A percentile compares a stretch with the other conserved stretches of the same genome.
phyloP scores from a whole-genome alignment of 2,888 invertebrate genomes.

The Pilophorus perplexus region DNA sequence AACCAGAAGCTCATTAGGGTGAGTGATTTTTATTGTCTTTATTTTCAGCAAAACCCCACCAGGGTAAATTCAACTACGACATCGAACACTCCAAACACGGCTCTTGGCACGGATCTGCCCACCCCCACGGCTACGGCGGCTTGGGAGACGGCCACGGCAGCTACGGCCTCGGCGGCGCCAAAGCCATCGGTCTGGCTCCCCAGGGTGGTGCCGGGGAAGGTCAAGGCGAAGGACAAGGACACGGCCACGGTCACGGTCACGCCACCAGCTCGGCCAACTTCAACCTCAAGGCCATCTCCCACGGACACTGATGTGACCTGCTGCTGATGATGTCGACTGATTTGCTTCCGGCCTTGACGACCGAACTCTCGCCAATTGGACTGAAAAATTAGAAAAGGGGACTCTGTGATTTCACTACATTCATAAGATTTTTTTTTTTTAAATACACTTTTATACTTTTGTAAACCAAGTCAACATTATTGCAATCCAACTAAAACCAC shows the following conservation, averaged over 20 bases:
- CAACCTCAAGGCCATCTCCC: constrained; percentile 22
- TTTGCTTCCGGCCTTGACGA: too few relatives aligned
- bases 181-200: constrained; percentile 42
- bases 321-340: too few relatives aligned
- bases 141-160: constrained; percentile 46
- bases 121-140: constrained; percentile 45
- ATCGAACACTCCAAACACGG: too few relatives aligned
- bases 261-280: constrained; percentile 27
- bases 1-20: not conserved
- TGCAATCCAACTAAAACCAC: too few relatives aligned
- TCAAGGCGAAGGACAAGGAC: constrained; percentile 2
- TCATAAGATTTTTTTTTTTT: too few relatives aligned
- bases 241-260: constrained; percentile 23
- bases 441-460: too few relatives aligned
- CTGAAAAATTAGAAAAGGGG: too few relatives aligned
- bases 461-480: too few relatives aligned
- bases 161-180: constrained; percentile 37
- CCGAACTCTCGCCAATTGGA: too few relatives aligned
- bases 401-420: too few relatives aligned
- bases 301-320: constrained; percentile 2
- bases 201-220: constrained; percentile 28
- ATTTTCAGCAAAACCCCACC: constrained; percentile 36
- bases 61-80: constrained; percentile 43
- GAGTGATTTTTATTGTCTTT: not conserved
- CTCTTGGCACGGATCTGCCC: constrained; percentile 42